Conservation (phyloP, 2,113 vertebrate genomes). For the Natator depressus region DNA sequence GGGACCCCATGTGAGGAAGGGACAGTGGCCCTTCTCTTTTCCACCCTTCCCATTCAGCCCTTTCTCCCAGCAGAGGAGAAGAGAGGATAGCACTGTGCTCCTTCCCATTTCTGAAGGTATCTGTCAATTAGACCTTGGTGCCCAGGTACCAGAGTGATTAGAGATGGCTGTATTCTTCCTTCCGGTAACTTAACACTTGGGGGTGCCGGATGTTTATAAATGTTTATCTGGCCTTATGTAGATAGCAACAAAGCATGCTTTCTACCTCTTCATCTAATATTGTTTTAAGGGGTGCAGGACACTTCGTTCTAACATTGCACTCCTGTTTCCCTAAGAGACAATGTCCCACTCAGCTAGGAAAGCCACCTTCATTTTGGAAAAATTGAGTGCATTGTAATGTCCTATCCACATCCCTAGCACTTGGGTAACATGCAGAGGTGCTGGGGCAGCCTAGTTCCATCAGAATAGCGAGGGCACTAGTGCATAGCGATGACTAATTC, state of each 20-base stretch:
- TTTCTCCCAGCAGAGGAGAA: neutral
- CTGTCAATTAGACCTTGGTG: neutral
- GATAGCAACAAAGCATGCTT: neutral
- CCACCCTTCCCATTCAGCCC: neutral
- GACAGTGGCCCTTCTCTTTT: neutral
- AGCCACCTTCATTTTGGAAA: neutral
- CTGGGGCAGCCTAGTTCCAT: neutral
- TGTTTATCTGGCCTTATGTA: neutral
- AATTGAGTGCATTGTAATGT: neutral
- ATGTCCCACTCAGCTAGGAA: neutral
- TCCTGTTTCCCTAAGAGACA: neutral
- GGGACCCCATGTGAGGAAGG: accelerated
- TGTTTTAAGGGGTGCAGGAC: neutral
- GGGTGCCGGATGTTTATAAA: neutral
- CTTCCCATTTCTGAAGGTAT: accelerated
- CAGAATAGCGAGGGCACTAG: neutral
- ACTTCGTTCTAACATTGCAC: neutral
- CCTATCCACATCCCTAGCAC: neutral
- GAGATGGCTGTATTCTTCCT: neutral
- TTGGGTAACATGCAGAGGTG: neutral
- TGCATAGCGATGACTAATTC: neutral
- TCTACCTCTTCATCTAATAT: neutral
- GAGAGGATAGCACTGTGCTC: neutral
- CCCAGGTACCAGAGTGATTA: neutral
- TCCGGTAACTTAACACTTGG: neutral